Percentiles rank a stretch among this genome's conserved stretches.
phyloP scores from a whole-genome alignment of 2,888 invertebrate genomes.

The Lithophane socia region DNA sequence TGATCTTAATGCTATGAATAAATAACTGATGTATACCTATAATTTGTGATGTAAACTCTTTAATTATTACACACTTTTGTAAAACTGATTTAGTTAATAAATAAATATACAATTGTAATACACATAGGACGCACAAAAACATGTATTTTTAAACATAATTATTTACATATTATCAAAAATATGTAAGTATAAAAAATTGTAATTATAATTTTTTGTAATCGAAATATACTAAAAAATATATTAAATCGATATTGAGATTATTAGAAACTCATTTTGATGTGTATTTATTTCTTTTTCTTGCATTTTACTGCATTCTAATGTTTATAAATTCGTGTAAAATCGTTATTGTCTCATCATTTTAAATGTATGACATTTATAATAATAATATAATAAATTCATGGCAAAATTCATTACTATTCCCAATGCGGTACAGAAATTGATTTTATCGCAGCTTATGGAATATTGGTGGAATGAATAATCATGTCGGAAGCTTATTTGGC shows the following conservation, averaged over 20 bases:
- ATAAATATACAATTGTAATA: slow-evolving; percentile 30
- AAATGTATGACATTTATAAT: slow-evolving; percentile 58
- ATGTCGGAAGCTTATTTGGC: slow-evolving; percentile 37
- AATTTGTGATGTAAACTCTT: slow-evolving; percentile 47
- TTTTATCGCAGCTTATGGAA: slow-evolving; percentile 11
- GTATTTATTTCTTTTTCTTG: slow-evolving; percentile 60
- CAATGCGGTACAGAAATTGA: neutral
- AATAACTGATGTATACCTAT: slow-evolving; percentile 36
- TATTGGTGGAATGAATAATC: slow-evolving; percentile 4
- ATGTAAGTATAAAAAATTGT: slow-evolving; percentile 39
- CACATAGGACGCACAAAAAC: slow-evolving; percentile 53
- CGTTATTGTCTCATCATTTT: slow-evolving; percentile 52
- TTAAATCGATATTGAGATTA: slow-evolving; percentile 69
- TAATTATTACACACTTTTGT: slow-evolving; percentile 47
- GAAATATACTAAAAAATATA: slow-evolving; percentile 54
- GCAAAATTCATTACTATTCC: slow-evolving; percentile 29
- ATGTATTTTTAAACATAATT: slow-evolving; percentile 50
- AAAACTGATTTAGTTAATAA: slow-evolving; percentile 54
- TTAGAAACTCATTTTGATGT: slow-evolving; percentile 69
- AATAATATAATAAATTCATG: slow-evolving; percentile 35
- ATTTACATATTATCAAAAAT: slow-evolving; percentile 41
- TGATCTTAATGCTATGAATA: slow-evolving; percentile 28
- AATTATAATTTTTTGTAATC: slow-evolving; percentile 49
- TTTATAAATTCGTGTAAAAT: slow-evolving; percentile 43
- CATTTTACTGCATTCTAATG: slow-evolving; percentile 60